Percentiles rank a stretch among this genome's conserved stretches.
phyloP scores from a whole-genome alignment of 2,797 vertebrate genomes.

The Sternarchorhynchus goeldii region DNA sequence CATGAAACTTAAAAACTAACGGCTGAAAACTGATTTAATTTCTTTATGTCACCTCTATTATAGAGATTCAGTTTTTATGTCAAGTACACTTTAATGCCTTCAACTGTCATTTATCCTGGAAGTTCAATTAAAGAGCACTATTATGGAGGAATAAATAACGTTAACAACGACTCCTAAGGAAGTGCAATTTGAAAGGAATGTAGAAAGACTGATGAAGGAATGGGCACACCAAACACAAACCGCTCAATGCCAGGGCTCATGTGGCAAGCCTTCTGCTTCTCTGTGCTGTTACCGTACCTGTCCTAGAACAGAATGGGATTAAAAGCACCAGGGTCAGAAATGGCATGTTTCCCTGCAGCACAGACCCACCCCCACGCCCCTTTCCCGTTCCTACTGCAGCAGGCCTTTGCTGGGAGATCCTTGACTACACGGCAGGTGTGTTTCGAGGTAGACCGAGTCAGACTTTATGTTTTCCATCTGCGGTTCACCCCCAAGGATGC shows the following conservation, averaged over 20 bases:
- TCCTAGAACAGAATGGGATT: neutral
- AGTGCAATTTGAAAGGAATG: neutral
- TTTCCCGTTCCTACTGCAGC: neutral
- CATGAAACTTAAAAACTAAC: neutral
- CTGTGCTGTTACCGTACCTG: neutral
- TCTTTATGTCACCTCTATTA: neutral
- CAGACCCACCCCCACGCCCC: too few relatives aligned
- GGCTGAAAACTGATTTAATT: neutral
- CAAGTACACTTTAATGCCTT: neutral
- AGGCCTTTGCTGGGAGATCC: slow-evolving; percentile 3
- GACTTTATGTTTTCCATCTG: slow-evolving; percentile 2
- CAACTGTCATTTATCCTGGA: neutral
- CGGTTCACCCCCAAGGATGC: neutral
- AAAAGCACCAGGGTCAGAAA: slow-evolving; percentile 7
- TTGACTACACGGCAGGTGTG: neutral
- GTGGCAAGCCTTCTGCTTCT: neutral
- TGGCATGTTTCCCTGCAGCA: neutral
- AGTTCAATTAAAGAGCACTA: neutral
- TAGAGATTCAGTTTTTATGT: neutral
- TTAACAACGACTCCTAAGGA: slow-evolving; percentile 6
- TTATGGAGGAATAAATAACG: neutral
- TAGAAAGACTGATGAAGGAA: neutral
- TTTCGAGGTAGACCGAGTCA: slow-evolving; percentile 23
- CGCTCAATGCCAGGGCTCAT: neutral
- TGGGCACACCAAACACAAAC: neutral